Evolutionary conservation across 2,113 vertebrate species (phyloP).

Genomic region (Cervus canadensis): DNA sequence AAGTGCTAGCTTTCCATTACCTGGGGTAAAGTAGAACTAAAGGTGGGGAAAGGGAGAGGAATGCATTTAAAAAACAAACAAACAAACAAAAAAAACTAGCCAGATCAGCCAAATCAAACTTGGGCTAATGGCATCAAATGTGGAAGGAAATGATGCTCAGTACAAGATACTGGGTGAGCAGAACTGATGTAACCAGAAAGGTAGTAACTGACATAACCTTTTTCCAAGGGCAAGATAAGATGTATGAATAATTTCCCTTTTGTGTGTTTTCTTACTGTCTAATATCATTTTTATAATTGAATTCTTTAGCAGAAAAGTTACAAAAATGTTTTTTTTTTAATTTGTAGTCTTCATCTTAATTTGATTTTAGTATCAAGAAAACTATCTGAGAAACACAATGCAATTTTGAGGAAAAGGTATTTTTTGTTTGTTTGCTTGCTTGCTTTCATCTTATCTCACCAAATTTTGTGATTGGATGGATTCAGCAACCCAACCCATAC

Average conservation of each 20-base stretch:
- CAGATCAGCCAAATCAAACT: background rate
- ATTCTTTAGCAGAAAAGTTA: background rate
- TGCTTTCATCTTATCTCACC: background rate
- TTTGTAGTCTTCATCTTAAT: background rate
- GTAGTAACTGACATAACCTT: background rate
- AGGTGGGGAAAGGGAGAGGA: background rate
- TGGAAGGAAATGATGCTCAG: background rate
- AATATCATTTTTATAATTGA: background rate
- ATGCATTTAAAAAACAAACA: background rate
- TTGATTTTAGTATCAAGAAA: background rate
- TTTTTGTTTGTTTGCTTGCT: background rate
- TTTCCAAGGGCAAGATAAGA: background rate
- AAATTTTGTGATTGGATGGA: background rate
- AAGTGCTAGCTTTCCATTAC: background rate
- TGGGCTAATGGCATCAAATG: background rate
- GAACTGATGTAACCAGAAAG: background rate
- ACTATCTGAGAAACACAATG: background rate
- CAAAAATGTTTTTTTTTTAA: background rate
- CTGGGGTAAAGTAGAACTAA: background rate
- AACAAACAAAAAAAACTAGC: background rate
- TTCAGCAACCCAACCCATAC: background rate
- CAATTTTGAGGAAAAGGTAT: background rate
- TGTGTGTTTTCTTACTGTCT: background rate
- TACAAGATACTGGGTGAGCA: background rate
- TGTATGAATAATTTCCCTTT: background rate